Conservation (phyloP, 2,797 vertebrate species). For the Xenops minutus region DNA sequence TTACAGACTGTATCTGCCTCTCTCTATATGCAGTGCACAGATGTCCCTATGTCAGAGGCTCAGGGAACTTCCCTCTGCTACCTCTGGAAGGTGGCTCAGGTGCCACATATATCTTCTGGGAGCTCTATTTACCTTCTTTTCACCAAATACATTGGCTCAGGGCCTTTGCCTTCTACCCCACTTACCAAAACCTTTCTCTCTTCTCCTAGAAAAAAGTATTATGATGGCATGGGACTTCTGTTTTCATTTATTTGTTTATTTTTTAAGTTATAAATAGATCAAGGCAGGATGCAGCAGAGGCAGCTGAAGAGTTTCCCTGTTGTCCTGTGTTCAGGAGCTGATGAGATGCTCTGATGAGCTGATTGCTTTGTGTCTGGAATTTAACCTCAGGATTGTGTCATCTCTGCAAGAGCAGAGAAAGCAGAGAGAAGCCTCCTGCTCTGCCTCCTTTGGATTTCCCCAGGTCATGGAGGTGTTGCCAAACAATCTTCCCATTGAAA, state of each 20-base stretch:
- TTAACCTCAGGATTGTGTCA: neutral
- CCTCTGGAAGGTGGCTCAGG: neutral
- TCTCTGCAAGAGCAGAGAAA: neutral
- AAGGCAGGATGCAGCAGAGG: constrained; percentile 23
- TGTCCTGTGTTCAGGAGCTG: neutral
- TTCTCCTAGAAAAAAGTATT: constrained; percentile 27
- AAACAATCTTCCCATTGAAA: neutral
- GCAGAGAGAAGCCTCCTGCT: neutral
- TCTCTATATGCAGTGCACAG: accelerated
- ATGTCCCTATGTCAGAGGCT: neutral
- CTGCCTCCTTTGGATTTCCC: neutral
- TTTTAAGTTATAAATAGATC: constrained; percentile 10
- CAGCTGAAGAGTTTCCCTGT: constrained; percentile 16
- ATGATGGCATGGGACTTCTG: neutral
- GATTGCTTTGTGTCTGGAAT: neutral
- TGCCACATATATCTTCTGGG: neutral
- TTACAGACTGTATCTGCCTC: neutral
- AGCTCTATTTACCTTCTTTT: neutral
- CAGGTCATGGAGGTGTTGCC: neutral
- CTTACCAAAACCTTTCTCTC: neutral
- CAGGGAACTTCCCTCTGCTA: neutral
- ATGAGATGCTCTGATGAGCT: neutral
- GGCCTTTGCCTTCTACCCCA: constrained; percentile 4
- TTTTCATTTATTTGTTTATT: constrained; percentile 6
- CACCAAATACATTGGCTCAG: neutral